Base-by-base conservation (phyloP, 2,888 invertebrate genomes). In the Papilio elwesi region DNA sequence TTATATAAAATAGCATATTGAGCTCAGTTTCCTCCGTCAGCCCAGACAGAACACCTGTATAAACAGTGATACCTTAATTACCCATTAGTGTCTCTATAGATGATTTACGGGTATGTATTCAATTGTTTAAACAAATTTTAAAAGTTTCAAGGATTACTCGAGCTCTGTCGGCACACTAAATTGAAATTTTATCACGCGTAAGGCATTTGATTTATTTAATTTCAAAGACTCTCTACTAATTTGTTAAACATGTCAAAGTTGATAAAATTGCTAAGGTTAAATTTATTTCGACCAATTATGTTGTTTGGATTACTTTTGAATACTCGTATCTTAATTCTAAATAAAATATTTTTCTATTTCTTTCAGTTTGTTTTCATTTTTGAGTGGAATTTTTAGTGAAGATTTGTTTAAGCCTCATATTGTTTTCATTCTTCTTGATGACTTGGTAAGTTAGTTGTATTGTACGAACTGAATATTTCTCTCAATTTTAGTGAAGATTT, bases 221-320 rank as follows among this genome's bases (percentile, higher is more conserved):
- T 47, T 51, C 59, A 43, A 51, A 64, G 12, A 65, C 26, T 38
- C 12, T 48, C 1, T 43, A 62, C 43, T 68, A 67, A 47, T 38
- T 47, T 43, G 53, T 47, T 15, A 67, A 59, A 67, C 13, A 67
- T 67, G 67, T 53, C 53, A 53, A 67, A 53, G 10, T 67, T 67
- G 11, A 43, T 67, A 3, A 52, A 51, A 52, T 73, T 65, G 16
- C 47, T 66, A 51, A 64, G 75, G 66, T 63, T 38, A 62, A 26
- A 16, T 71, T 74, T 49, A 26, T 15, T 49, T 9, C 12, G n/a
- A n/a, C n/a, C 1, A n/a, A 12, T 4, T 36, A 62, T 62, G n/a
- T 49, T 68, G 77, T 78, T 76, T 47, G 10, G 36, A 43, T 67
- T 16, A 11, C 6, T 43, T 4, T 13, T 38, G 38, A 47, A 4